Evolutionary conservation across 2,888 invertebrate species (phyloP).

Genomic region (Toxonevra muliebris): DNA sequence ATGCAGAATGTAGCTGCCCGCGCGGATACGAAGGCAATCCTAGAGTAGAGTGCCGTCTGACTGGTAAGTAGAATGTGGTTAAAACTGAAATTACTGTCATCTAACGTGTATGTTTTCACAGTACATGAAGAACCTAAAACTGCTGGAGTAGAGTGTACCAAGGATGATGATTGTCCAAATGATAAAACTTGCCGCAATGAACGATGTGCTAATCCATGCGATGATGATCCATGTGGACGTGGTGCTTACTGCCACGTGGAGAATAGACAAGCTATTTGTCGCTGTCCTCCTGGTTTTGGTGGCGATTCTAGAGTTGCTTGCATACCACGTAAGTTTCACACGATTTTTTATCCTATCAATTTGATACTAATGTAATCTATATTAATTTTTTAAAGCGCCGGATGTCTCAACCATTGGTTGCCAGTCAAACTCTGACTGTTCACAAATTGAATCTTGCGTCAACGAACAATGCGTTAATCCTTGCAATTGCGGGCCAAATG

Average conservation of each 20-base stretch:
- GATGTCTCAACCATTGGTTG: constrained; percentile 75
- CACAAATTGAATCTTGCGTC: constrained; percentile 82
- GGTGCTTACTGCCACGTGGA: constrained; percentile 86
- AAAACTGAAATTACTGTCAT: background rate
- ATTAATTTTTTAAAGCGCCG: constrained; percentile 65
- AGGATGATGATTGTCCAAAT: constrained; percentile 78
- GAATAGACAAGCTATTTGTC: constrained; percentile 79
- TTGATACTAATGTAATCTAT: background rate
- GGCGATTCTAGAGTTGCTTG: constrained; percentile 80
- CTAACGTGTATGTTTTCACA: constrained; percentile 1
- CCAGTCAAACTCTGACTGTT: constrained; percentile 81
- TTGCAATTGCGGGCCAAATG: constrained; percentile 84
- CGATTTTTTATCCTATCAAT: background rate
- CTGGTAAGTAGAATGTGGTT: constrained; percentile 58
- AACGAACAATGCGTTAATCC: constrained; percentile 83
- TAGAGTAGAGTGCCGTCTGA: constrained; percentile 76
- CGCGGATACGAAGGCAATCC: constrained; percentile 82
- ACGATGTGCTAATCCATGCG: constrained; percentile 81
- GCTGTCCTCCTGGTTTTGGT: constrained; percentile 80
- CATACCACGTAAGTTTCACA: constrained; percentile 75
- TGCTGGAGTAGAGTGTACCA: constrained; percentile 75
- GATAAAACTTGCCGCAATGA: constrained; percentile 82
- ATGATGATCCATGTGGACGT: constrained; percentile 75
- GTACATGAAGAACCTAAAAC: constrained; percentile 41
- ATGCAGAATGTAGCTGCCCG: constrained; percentile 81